Conservation (phyloP, 2,888 invertebrate species). For the Lasioglossum calceatum region DNA sequence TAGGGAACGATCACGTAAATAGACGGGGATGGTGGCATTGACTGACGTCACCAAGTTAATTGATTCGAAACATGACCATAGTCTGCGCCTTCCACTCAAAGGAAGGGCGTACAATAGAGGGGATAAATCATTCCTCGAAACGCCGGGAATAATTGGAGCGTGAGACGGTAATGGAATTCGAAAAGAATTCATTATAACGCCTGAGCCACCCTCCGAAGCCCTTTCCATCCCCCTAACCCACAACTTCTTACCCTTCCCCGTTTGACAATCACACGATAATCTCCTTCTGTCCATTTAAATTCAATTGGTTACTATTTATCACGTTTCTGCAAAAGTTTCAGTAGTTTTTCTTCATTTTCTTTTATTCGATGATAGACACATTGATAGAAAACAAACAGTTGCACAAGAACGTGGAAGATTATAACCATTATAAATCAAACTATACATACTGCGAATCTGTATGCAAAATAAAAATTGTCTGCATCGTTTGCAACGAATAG, state of each 20-base stretch:
- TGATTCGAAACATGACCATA: constrained; percentile 64
- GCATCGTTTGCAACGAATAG: no score
- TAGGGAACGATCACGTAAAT: constrained; percentile 50
- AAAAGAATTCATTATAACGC: constrained; percentile 75
- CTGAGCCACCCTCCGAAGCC: constrained; percentile 50
- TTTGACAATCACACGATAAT: constrained; percentile 6
- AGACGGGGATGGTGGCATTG: constrained; percentile 44
- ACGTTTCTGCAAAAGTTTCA: neutral
- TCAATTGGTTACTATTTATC: neutral
- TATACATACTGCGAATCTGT: no score
- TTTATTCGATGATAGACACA: neutral
- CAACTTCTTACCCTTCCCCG: constrained; percentile 18
- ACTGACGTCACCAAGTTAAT: constrained; percentile 60
- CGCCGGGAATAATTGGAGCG: constrained; percentile 77
- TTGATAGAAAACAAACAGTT: no score
- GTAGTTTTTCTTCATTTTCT: neutral
- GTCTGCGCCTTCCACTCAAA: constrained; percentile 45
- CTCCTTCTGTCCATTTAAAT: neutral
- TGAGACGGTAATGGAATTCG: constrained; percentile 74
- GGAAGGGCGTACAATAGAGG: constrained; percentile 57
- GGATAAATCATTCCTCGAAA: constrained; percentile 77
- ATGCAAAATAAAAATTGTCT: no score
- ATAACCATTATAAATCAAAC: no score
- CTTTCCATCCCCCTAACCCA: constrained; percentile 16
- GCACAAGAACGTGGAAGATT: no score